phyloP scores from a whole-genome alignment of 2,888 invertebrate species.

The Alitta virens region DNA sequence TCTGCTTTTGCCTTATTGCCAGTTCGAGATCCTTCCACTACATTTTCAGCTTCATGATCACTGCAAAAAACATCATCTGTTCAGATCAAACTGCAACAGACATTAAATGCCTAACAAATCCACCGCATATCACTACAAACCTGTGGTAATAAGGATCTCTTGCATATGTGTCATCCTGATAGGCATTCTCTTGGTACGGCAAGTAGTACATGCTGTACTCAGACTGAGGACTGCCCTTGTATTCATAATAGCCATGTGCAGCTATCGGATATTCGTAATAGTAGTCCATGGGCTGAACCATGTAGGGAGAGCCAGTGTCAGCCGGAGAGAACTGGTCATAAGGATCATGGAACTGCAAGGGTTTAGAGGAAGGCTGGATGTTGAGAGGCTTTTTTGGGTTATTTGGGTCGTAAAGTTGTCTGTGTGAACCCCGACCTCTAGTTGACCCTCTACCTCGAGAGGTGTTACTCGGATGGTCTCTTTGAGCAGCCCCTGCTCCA shows the following conservation, averaged over 20 bases:
- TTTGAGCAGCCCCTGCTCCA: neutral
- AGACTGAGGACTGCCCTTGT: constrained; percentile 15
- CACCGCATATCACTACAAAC: too few relatives aligned
- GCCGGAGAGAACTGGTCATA: neutral
- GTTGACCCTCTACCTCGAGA: constrained; percentile 5
- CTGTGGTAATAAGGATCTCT: constrained; percentile 33
- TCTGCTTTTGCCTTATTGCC: constrained; percentile 44
- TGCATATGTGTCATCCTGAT: constrained; percentile 30
- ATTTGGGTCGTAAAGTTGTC: constrained; percentile 47
- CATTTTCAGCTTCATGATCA: constrained; percentile 31
- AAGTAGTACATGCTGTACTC: constrained; percentile 8
- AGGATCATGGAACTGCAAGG: constrained; percentile 15
- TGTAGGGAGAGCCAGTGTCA: neutral
- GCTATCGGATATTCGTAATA: neutral
- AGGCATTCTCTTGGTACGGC: constrained; percentile 18
- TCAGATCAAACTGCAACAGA: neutral
- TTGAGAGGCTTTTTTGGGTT: constrained; percentile 45
- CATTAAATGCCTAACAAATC: too few relatives aligned
- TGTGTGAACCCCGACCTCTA: constrained; percentile 28
- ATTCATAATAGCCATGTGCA: constrained; percentile 8
- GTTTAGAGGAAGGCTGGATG: constrained; percentile 30
- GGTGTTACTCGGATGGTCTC: neutral
- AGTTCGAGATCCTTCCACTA: constrained; percentile 34
- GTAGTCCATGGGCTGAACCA: neutral
- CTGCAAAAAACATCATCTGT: constrained; percentile 1